A percentile compares a stretch with the other conserved stretches of the same genome.
Evolutionary conservation across 2,888 invertebrate species (phyloP).

Genomic region (Agrochola circellaris): DNA sequence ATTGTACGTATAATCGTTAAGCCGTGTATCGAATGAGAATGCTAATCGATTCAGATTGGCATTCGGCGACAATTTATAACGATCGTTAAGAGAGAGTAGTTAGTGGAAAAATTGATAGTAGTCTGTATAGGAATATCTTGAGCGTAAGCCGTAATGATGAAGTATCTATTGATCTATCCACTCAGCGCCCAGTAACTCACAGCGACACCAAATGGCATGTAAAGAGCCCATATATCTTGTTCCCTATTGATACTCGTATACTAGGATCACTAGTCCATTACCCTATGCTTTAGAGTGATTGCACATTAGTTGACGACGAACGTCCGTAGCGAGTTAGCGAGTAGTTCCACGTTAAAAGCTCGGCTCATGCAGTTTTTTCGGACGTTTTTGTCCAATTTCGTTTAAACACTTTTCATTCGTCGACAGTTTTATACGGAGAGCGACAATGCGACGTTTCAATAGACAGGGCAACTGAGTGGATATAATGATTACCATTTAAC

Average conservation of each 20-base stretch:
- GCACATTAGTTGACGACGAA: conserved; percentile 44
- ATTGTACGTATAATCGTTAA: conserved; percentile 46
- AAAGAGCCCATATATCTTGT: conserved; percentile 72
- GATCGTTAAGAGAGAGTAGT: conserved; percentile 34
- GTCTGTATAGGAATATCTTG: conserved; percentile 45
- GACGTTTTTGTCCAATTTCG: conserved; percentile 50
- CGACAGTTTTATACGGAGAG: conserved; percentile 30
- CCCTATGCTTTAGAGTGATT: conserved; percentile 46
- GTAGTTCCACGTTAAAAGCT: conserved; percentile 30
- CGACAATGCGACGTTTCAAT: conserved; percentile 34
- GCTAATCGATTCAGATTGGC: conserved; percentile 46
- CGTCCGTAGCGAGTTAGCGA: conserved; percentile 5
- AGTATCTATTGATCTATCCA: conserved; percentile 65
- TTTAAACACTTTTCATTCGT: conserved; percentile 53
- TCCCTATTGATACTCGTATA: conserved; percentile 67
- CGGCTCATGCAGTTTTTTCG: conserved; percentile 34
- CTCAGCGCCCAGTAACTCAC: conserved; percentile 58
- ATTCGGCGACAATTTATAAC: conserved; percentile 42
- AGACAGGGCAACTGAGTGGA: conserved; percentile 31
- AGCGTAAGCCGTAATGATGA: conserved; percentile 67
- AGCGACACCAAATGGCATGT: conserved; percentile 64
- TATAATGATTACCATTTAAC: conserved; percentile 31
- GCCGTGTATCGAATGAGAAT: conserved; percentile 48
- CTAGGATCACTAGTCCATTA: conserved; percentile 60
- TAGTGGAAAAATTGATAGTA: conserved; percentile 40